These are phyloP conservation scores for Lithophane ornitopus DNA, from an alignment of 2,888 invertebrate species.

Conservation along the genomic window DNA sequence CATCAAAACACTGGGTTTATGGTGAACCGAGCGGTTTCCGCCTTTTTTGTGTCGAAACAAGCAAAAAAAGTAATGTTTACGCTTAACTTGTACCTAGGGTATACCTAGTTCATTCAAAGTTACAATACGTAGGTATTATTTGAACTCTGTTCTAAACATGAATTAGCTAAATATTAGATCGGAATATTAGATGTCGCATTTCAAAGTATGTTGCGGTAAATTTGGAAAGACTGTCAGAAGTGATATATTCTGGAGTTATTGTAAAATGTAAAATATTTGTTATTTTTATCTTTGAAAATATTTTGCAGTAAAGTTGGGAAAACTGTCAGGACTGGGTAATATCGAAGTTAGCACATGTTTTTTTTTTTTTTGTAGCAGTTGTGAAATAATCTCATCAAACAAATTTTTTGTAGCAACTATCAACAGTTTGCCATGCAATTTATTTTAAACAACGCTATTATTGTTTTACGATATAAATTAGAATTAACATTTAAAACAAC, in stretches of 20 bases:
- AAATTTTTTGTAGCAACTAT: not conserved
- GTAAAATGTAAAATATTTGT: not conserved
- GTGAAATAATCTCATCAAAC: not conserved
- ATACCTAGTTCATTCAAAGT: not conserved
- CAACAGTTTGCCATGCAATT: not conserved
- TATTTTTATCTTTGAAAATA: not conserved
- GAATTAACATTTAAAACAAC: constrained; percentile 15
- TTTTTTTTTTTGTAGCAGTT: not conserved
- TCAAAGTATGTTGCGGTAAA: constrained; percentile 26
- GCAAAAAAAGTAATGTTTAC: not conserved
- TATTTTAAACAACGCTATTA: not conserved
- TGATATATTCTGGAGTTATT: constrained; percentile 15
- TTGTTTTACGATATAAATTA: not conserved
- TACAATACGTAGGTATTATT: not conserved
- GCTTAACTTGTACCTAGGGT: not conserved
- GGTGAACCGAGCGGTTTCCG: not conserved
- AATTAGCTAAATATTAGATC: too few relatives aligned
- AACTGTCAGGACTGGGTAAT: not conserved
- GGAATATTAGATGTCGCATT: not conserved
- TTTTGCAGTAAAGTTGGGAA: not conserved
- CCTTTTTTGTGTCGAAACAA: not conserved
- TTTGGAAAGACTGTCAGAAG: constrained; percentile 11
- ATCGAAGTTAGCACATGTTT: not conserved
- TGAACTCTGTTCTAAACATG: not conserved
- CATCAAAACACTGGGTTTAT: constrained; percentile 16